Evolutionary conservation across 2,113 vertebrate genomes (phyloP).

Genomic region (Lota lota): DNA sequence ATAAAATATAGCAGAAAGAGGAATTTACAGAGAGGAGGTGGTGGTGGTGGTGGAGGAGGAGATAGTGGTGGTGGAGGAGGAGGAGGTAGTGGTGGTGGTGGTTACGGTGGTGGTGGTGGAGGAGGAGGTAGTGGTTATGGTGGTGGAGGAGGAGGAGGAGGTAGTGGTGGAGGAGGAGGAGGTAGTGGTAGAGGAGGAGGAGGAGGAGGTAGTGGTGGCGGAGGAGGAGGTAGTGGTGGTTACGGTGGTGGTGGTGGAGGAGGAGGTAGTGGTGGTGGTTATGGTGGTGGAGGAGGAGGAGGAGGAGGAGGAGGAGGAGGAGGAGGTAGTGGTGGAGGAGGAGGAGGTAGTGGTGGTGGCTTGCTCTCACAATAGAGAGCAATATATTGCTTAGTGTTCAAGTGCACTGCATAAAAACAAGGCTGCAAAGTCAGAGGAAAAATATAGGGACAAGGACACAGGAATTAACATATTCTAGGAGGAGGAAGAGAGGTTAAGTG

Average conservation of each 20-base stretch:
- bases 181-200: no score
- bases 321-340: no score
- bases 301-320: no score
- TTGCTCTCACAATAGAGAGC: no score
- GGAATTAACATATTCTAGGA: slow-evolving; percentile 18
- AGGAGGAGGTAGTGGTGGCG: not conserved
- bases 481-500: no score
- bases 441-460: slow-evolving; percentile 9
- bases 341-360: no score
- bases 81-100: not conserved
- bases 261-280: not conserved
- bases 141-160: no score
- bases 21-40: not conserved
- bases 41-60: not conserved
- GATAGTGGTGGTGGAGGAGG: not conserved
- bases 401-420: slow-evolving; percentile 4
- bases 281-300: no score
- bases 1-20: not conserved
- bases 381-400: not conserved
- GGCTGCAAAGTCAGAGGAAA: slow-evolving; percentile 16
- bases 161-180: no score
- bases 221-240: not conserved
- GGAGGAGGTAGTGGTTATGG: no score
- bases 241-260: no score
- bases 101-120: no score